A percentile compares a stretch with the other conserved stretches of the same genome.
These are phyloP conservation scores for Thrips palmi DNA, from an alignment of 1,140 invertebrate genomes.

Conservation along the genomic window DNA sequence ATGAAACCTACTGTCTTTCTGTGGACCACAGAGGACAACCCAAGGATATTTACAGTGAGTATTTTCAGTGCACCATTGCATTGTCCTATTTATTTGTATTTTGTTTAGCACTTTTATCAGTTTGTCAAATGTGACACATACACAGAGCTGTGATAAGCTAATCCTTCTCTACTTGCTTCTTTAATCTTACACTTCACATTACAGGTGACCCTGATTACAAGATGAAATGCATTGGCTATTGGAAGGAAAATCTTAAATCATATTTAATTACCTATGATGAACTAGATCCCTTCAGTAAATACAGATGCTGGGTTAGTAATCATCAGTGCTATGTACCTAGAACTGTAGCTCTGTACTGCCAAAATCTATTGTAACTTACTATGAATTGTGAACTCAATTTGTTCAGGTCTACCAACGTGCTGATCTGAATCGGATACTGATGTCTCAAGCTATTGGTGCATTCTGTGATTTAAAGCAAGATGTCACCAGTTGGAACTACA, in stretches of 20 bases:
- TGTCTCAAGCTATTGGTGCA: slow-evolving; percentile 80
- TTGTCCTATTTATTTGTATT: background rate
- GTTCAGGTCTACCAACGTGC: slow-evolving; percentile 71
- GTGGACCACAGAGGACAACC: slow-evolving; percentile 86
- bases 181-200: slow-evolving; percentile 13
- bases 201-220: slow-evolving; percentile 84
- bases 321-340: background rate
- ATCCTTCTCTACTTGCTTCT: slow-evolving; percentile 5
- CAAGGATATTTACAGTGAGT: slow-evolving; percentile 76
- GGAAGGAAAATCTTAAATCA: slow-evolving; percentile 95
- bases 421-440: slow-evolving; percentile 74
- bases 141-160: no score
- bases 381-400: no score
- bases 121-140: background rate
- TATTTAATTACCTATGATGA: slow-evolving; percentile 95
- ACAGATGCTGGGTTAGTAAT: slow-evolving; percentile 74
- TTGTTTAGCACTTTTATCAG: background rate
- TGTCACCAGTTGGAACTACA: slow-evolving; percentile 69
- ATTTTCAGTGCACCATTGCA: slow-evolving; percentile 4
- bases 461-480: slow-evolving; percentile 82
- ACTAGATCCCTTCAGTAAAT: slow-evolving; percentile 86
- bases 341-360: no score
- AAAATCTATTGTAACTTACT: slow-evolving; percentile 9
- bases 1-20: slow-evolving; percentile 90
- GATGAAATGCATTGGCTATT: slow-evolving; percentile 94